Evolutionary conservation across 2,113 vertebrate species (phyloP), one percentile per base, ranked within the genome.

Genomic region (Alligator sinensis): DNA sequence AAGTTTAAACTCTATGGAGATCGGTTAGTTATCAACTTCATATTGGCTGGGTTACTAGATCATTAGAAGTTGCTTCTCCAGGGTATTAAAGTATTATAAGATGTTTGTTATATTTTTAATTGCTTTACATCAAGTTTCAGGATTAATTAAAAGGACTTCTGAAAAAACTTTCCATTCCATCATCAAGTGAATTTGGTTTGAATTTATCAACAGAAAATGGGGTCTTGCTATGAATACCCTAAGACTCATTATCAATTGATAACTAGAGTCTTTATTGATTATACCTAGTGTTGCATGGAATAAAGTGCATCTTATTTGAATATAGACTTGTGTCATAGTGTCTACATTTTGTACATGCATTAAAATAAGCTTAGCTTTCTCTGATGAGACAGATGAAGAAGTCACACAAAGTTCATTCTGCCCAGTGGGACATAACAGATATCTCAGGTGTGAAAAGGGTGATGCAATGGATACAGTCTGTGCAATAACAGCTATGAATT

Each of bases 321-420:
- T 66, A 47, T 28, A 95, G 59, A 89, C 72, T 75, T 94, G 74
- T 94, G 79, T 79, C 77, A 91, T 38, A 68, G 57, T 66, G 21
- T 82, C 84, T 87, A 78, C 8, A 86, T 63, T 93, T 80, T 77
- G 84, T 84, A 77, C 90, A 95, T 95, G 87, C 94, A 83, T 24
- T 92, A 58, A 87, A 90, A n/a, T 66, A 78, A 78, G 22, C 34
- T 34, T 84, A 78, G 72, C 88, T 94, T 89, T 89, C 66, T 68
- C 76, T 88, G 76, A 82, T 90, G 93, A 94, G 82, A 94, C 11
- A 83, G 79, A 95, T 4, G 34, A 77, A 59, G 55, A 94, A 96
- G 94, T 96, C 79, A 27, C 62, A 86, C 1, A 2, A 96, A 96
- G 95, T 94, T 95, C 97, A 95, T 82, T 81, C 24, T 79, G 76